Conservation (phyloP, 2,113 vertebrate species). For the Hipposideros armiger region DNA sequence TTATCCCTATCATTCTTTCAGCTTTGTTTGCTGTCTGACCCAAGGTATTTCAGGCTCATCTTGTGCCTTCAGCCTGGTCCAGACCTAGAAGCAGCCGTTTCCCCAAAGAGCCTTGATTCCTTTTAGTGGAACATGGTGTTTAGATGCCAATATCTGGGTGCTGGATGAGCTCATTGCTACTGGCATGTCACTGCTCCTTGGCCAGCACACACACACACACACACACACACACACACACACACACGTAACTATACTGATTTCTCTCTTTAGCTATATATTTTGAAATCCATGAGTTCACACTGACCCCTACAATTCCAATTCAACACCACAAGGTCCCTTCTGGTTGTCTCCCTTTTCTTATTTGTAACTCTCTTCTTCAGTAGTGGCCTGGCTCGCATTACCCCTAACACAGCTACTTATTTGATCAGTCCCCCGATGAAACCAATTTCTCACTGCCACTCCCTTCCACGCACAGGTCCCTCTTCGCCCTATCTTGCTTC, state of each 20-base stretch:
- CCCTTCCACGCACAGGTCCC: neutral
- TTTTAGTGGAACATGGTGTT: neutral
- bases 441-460: neutral
- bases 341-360: neutral
- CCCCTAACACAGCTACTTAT: neutral
- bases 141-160: neutral
- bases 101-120: neutral
- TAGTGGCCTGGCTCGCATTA: neutral
- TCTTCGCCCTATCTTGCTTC: neutral
- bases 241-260: neutral
- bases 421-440: neutral
- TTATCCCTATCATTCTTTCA: neutral
- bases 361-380: neutral
- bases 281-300: neutral
- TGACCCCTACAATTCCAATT: neutral
- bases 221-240: too few species aligned
- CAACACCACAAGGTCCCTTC: neutral
- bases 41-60: neutral
- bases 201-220: too few species aligned
- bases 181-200: neutral
- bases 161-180: neutral
- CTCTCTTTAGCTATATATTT: neutral
- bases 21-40: neutral
- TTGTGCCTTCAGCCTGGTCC: neutral
- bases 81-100: neutral